A percentile compares a stretch with the other conserved stretches of the same genome.
phyloP scores from a whole-genome alignment of 2,113 vertebrate species.

The Osmerus eperlanus region DNA sequence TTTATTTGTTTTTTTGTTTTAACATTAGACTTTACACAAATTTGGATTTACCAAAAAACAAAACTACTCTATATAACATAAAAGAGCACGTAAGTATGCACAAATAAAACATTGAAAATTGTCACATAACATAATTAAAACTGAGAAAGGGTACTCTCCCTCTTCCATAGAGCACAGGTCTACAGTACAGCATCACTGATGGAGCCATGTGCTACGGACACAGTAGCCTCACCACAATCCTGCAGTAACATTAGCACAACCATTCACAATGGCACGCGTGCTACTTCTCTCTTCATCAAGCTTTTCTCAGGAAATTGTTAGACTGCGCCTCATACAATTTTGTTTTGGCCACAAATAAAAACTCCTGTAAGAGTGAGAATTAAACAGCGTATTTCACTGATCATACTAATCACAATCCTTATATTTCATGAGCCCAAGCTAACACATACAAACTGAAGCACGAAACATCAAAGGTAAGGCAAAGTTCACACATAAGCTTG shows the following conservation, averaged over 20 bases:
- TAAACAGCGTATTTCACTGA: conserved; percentile 28
- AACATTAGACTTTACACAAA: conserved; percentile 70
- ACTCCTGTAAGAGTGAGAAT: conserved; percentile 24
- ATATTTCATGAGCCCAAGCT: conserved; percentile 40
- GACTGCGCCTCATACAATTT: conserved; percentile 31
- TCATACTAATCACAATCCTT: conserved; percentile 40
- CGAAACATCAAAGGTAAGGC: conserved; percentile 67
- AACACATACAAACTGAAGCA: conserved; percentile 54
- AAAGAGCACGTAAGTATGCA: conserved; percentile 60
- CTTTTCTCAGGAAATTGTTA: conserved; percentile 28
- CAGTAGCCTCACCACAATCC: conserved; percentile 15
- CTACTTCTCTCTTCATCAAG: conserved; percentile 23
- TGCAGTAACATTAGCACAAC: conserved; percentile 22
- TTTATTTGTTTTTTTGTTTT: conserved; percentile 67
- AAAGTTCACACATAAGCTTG: conserved; percentile 61
- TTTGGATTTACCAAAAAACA: conserved; percentile 64
- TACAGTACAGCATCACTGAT: conserved; percentile 28
- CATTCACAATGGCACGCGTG: conserved; percentile 19
- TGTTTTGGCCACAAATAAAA: conserved; percentile 44
- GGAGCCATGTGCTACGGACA: conserved; percentile 34
- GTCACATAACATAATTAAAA: conserved; percentile 46
- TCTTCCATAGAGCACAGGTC: conserved; percentile 33
- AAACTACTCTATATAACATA: conserved; percentile 63
- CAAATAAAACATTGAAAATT: conserved; percentile 56
- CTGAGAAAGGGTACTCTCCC: conserved; percentile 29